Conservation (phyloP, 2,113 vertebrate species). For the Baryphthengus martii region DNA sequence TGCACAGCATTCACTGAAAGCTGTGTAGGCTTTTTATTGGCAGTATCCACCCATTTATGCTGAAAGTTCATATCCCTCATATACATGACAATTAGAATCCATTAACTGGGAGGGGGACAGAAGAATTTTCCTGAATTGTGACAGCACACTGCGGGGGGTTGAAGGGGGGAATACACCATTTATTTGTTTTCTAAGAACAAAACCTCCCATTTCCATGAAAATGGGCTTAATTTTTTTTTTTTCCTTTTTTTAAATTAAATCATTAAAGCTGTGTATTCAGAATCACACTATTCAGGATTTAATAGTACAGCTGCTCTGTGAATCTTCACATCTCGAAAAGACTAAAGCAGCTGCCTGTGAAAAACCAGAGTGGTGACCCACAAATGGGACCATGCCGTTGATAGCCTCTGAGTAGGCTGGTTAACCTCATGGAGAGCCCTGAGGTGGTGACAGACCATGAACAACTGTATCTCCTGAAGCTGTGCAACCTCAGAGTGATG, state of each 20-base stretch:
- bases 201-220: slow-evolving; percentile 8
- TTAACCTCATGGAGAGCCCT: not conserved
- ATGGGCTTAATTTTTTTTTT: not conserved
- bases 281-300: not conserved
- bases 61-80: not conserved
- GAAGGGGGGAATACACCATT: not conserved
- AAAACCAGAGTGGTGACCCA: not conserved
- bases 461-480: not conserved
- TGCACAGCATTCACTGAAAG: not conserved
- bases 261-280: not conserved
- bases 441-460: not conserved
- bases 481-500: not conserved
- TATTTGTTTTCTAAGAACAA: not conserved
- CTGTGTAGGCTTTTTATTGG: not conserved
- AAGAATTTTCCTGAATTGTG: not conserved
- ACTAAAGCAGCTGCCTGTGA: not conserved
- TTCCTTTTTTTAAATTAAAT: too few relatives aligned
- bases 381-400: not conserved
- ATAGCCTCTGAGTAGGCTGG: not conserved
- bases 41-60: not conserved
- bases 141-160: not conserved
- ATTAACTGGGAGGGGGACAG: not conserved
- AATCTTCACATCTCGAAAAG: not conserved
- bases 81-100: slow-evolving; percentile 25
- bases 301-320: not conserved